Percentiles rank a stretch among this genome's conserved stretches.
These are phyloP conservation scores for Latrodectus geometricus DNA, from an alignment of 1,140 invertebrate genomes.

Conservation along the genomic window DNA sequence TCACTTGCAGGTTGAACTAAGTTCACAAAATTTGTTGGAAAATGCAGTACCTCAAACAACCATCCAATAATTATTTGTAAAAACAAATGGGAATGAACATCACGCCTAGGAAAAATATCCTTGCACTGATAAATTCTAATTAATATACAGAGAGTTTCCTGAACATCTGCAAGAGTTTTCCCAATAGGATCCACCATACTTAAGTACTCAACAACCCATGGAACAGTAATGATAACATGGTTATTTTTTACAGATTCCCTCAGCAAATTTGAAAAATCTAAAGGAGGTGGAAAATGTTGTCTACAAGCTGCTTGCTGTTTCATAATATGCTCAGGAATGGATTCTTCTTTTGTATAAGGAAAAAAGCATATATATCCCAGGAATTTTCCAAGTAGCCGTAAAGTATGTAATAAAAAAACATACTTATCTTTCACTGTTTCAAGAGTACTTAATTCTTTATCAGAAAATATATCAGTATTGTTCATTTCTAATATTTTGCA, in stretches of 20 bases:
- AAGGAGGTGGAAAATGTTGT: slow-evolving; percentile 66
- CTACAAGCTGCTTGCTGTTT: slow-evolving; percentile 71
- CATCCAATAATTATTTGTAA: slow-evolving; percentile 78
- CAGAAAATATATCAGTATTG: slow-evolving; percentile 70
- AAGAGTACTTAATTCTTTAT: slow-evolving; percentile 23
- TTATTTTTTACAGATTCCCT: slow-evolving; percentile 70
- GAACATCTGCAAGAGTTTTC: slow-evolving; percentile 77
- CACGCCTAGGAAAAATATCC: slow-evolving; percentile 66
- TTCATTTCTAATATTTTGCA: slow-evolving; percentile 78
- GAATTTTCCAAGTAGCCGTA: slow-evolving; percentile 80
- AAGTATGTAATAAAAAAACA: slow-evolving; percentile 67
- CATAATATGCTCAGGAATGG: slow-evolving; percentile 68
- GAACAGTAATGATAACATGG: slow-evolving; percentile 79
- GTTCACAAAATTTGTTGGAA: slow-evolving; percentile 68
- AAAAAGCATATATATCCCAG: slow-evolving; percentile 78
- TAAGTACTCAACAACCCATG: slow-evolving; percentile 87
- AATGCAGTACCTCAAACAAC: slow-evolving; percentile 80
- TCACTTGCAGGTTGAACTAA: slow-evolving; percentile 38
- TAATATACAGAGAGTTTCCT: slow-evolving; percentile 74
- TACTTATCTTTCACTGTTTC: slow-evolving; percentile 27
- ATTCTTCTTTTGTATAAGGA: slow-evolving; percentile 72
- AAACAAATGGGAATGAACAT: slow-evolving; percentile 71
- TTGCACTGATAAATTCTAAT: slow-evolving; percentile 75
- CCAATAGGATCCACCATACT: slow-evolving; percentile 82
- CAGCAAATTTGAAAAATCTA: slow-evolving; percentile 72